These are phyloP conservation scores for Dryadula phaetusa DNA, from an alignment of 2,888 invertebrate species.

Conservation along the genomic window DNA sequence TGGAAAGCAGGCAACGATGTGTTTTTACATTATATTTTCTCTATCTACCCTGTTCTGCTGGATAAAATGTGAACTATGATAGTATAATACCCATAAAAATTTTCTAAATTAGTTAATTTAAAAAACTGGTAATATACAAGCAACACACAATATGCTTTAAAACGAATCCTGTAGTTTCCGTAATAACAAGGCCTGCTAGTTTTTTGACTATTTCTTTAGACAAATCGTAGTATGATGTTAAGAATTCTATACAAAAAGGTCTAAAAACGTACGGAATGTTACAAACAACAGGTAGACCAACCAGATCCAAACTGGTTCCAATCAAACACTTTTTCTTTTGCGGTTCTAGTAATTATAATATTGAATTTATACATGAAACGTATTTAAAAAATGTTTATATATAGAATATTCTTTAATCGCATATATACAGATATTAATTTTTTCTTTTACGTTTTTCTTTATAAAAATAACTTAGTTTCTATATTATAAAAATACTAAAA, in stretches of 20 bases:
- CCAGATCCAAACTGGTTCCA: slow-evolving; percentile 52
- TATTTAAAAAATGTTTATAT: not conserved
- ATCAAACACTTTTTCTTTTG: slow-evolving; percentile 39
- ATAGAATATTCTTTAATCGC: not conserved
- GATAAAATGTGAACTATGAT: no score
- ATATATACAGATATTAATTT: not conserved
- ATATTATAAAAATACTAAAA: not conserved
- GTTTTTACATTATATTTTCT: no score
- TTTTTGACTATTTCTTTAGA: slow-evolving; percentile 22
- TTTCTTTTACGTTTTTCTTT: not conserved
- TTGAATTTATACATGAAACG: slow-evolving; percentile 19
- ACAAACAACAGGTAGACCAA: slow-evolving; percentile 55
- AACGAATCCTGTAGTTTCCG: slow-evolving; percentile 7
- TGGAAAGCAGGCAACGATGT: no score
- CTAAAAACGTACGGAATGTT: slow-evolving; percentile 54
- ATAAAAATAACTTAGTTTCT: not conserved
- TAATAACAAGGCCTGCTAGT: not conserved
- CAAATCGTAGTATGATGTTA: slow-evolving; percentile 27
- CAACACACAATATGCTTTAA: not conserved
- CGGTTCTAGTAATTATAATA: slow-evolving; percentile 16
- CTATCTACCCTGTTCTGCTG: no score
- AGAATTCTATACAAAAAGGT: slow-evolving; percentile 32
- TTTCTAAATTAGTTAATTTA: not conserved
- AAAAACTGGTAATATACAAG: not conserved
- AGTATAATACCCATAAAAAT: no score